phyloP scores from a whole-genome alignment of 2,113 vertebrate genomes.

The Sitta europaea region DNA sequence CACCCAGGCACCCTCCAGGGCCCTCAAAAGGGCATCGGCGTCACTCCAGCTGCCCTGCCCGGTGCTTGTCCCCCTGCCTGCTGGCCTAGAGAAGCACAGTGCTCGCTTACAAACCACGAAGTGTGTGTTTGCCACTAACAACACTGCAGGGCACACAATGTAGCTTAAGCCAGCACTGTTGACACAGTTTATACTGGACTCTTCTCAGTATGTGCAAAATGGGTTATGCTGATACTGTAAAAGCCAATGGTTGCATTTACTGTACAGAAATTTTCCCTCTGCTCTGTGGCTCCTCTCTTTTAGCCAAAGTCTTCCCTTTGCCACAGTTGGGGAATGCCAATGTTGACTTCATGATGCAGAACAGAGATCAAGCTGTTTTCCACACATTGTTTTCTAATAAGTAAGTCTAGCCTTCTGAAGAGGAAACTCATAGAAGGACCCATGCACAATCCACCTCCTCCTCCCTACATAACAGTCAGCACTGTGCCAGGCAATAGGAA shows the following conservation, averaged over 20 bases:
- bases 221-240: neutral
- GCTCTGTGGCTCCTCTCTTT: neutral
- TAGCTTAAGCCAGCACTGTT: neutral
- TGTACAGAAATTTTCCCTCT: neutral
- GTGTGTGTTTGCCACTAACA: neutral
- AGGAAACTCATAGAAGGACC: neutral
- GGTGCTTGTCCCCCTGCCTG: rapidly evolving
- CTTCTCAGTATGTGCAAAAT: neutral
- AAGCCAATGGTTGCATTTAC: neutral
- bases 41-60: neutral
- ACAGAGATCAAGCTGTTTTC: neutral
- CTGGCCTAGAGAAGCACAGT: neutral
- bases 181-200: neutral
- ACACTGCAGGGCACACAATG: neutral
- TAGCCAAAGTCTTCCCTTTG: neutral
- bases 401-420: neutral
- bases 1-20: neutral
- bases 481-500: neutral
- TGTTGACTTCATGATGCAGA: neutral
- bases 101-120: neutral
- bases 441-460: neutral
- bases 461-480: neutral
- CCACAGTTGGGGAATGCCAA: neutral
- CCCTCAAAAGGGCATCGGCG: neutral
- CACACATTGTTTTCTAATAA: neutral